Evolutionary conservation across 2,797 vertebrate genomes (phyloP), one percentile per base, ranked within the genome.

Genomic region (Typhlichthys subterraneus): DNA sequence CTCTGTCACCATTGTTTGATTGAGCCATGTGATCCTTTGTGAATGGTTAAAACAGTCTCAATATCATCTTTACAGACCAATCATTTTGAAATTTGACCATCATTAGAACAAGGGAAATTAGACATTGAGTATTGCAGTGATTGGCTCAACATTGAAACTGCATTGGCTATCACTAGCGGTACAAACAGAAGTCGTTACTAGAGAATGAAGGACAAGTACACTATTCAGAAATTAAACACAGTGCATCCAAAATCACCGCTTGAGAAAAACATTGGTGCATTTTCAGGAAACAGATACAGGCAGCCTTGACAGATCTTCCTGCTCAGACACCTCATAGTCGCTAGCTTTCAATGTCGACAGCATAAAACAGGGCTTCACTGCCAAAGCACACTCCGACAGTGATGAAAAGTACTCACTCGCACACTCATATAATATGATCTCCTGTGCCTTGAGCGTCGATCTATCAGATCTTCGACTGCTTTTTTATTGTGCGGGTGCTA

Each of bases 261-360:
- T 29, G 31, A 29, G 13, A 33, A 54, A 54, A 54, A 12, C 19
- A 23, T 54, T 54, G 23, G 53, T 54, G 81, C 85, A 77, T 45
- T 46, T 74, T 79, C 57, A 59, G 54, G 68, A 42, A 38, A 68
- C 57, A 38, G 38, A 63, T 68, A 67, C 15, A 2, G 74, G 71
- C 81, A 77, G 85, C 77, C 77, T 71, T 67, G 59, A 71, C 51
- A 61, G 77, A 75, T 63, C 75, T 58, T 65, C 77, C 45, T 14
- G 72, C 54, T 45, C 57, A 71, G 71, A 70, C 69, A 72, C 66
- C 55, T 56, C 55, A 61, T 61, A 68, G 71, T 65, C 11, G 54
- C 75, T 73, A 57, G 53, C 59, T 63, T 70, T 60, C 19, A 1
- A 47, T 6, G 13, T 0, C 6, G 1, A 42, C 61, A 72, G 74